These are phyloP conservation scores for Zoanthus gigantus DNA, from an alignment of 92 coral and sea anemone genomes.

Conservation along the genomic window DNA sequence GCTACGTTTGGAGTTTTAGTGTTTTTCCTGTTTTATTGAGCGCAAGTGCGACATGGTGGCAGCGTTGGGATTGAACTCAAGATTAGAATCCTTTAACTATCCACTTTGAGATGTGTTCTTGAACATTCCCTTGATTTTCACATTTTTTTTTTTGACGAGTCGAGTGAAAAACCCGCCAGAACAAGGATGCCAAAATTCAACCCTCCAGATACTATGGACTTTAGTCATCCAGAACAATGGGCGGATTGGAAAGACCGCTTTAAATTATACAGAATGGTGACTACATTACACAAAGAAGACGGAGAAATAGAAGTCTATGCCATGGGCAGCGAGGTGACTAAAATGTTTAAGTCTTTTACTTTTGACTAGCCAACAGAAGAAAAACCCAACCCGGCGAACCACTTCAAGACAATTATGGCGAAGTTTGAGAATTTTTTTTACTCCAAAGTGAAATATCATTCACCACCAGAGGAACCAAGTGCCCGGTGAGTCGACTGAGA, in stretches of 20 bases:
- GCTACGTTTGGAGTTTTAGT: no score
- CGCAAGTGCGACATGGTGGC: no score
- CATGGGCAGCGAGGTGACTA: slow-evolving; percentile 9
- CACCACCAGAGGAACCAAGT: background rate
- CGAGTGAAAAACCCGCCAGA: no score
- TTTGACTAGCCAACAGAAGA: slow-evolving; percentile 18
- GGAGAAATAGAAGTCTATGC: slow-evolving; percentile 7
- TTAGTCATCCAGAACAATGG: background rate
- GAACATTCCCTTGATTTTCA: no score
- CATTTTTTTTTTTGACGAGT: no score
- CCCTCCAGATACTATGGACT: slow-evolving; percentile 15
- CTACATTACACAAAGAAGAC: slow-evolving; percentile 18
- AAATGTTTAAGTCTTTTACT: slow-evolving; percentile 6
- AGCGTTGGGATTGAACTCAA: no score
- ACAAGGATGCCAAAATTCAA: slow-evolving; percentile 14
- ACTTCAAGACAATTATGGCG: background rate
- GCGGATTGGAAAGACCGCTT: slow-evolving; percentile 15
- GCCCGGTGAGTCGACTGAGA: no score
- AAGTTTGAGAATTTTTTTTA: background rate
- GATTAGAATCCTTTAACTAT: no score
- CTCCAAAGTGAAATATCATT: background rate
- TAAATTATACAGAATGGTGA: background rate
- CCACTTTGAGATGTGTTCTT: no score
- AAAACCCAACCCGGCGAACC: background rate
- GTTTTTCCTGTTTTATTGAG: no score